Conservation (phyloP, 2,797 vertebrate genomes). For the Linurgus olivaceus region DNA sequence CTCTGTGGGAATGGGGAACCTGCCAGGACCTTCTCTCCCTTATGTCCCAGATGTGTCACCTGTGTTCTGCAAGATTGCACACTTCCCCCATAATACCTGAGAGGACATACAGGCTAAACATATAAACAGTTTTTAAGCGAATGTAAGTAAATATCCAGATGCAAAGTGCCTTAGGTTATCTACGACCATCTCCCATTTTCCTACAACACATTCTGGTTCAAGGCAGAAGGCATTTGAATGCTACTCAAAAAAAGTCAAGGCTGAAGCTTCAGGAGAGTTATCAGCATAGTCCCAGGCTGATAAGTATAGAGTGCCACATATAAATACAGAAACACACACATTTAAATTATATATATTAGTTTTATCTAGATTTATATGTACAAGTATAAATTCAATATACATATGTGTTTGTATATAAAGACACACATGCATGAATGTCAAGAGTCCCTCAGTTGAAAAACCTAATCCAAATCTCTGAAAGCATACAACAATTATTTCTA, state of each 20-base stretch:
- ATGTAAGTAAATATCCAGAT: background rate
- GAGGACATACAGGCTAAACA: background rate
- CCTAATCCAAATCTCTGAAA: background rate
- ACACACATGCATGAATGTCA: background rate
- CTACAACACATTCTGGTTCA: background rate
- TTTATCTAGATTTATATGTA: background rate
- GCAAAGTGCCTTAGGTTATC: background rate
- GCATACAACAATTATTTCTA: background rate
- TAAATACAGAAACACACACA: background rate
- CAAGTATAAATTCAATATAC: background rate
- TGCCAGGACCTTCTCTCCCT: background rate
- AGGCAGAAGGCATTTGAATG: background rate
- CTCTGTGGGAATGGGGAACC: background rate
- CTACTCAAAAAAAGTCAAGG: background rate
- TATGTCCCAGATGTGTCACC: accelerated
- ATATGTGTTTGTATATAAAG: background rate
- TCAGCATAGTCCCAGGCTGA: background rate
- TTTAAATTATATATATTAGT: background rate
- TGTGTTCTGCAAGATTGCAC: background rate
- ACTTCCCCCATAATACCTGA: background rate
- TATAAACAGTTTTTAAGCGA: background rate
- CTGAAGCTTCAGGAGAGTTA: background rate
- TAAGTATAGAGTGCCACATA: background rate
- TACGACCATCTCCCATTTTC: background rate
- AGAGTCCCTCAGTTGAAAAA: background rate